Conservation (phyloP, 2,888 invertebrate species). For the Eupsilia transversa region DNA sequence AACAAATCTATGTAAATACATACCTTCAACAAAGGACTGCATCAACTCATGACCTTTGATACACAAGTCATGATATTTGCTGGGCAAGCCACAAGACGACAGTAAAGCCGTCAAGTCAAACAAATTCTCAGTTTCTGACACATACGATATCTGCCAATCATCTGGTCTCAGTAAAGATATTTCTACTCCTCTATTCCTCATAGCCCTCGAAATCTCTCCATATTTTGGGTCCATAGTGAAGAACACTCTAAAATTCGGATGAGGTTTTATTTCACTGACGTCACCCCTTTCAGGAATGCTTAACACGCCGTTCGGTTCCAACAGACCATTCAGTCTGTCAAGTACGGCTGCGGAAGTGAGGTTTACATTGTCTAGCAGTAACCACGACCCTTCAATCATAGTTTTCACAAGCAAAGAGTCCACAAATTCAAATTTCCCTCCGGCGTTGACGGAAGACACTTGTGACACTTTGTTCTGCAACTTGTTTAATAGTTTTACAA, state of each 20-base stretch:
- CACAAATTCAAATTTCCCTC: slow-evolving; percentile 98
- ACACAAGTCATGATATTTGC: slow-evolving; percentile 80
- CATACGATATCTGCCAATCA: slow-evolving; percentile 73
- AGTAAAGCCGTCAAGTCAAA: slow-evolving; percentile 86
- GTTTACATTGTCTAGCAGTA: slow-evolving; percentile 97
- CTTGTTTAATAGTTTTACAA: slow-evolving; percentile 78
- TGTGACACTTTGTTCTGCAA: slow-evolving; percentile 85
- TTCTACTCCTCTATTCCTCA: slow-evolving; percentile 99
- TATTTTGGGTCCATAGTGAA: slow-evolving; percentile 98
- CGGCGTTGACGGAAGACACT: slow-evolving; percentile 93
- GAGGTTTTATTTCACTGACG: slow-evolving; percentile 94
- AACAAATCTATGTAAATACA: slow-evolving; percentile 39
- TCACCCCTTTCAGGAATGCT: slow-evolving; percentile 98
- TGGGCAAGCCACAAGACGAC: slow-evolving; percentile 83
- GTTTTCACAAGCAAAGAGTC: slow-evolving; percentile 97
- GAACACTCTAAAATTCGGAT: slow-evolving; percentile 97
- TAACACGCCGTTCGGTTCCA: slow-evolving; percentile 97
- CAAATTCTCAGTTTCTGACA: slow-evolving; percentile 81
- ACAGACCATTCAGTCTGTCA: slow-evolving; percentile 98
- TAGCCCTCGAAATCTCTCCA: slow-evolving; percentile 99
- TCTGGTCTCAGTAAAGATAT: slow-evolving; percentile 89
- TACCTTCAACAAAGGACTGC: slow-evolving; percentile 87
- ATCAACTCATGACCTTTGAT: slow-evolving; percentile 84
- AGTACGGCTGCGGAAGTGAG: slow-evolving; percentile 98
- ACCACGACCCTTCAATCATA: slow-evolving; percentile 95